Percentiles rank a stretch among this genome's conserved stretches.
Conservation (phyloP, 2,888 invertebrate species). For the Listrodromus nycthemerus region DNA sequence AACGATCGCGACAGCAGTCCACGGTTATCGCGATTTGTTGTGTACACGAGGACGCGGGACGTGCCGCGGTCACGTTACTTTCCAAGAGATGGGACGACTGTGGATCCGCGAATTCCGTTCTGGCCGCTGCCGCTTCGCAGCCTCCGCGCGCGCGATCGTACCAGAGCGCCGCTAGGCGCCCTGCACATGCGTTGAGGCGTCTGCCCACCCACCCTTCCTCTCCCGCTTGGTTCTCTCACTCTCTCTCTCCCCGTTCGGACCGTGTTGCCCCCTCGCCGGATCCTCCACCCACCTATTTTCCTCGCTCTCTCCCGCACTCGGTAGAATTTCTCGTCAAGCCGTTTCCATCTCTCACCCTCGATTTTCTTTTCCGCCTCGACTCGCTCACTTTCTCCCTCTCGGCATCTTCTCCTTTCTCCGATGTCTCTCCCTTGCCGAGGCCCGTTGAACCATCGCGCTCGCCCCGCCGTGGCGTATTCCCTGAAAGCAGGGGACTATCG, state of each 20-base stretch:
- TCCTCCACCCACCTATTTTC: conserved; percentile 65
- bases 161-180: conserved; percentile 82
- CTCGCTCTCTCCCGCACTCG: conserved; percentile 51
- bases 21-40: conserved; percentile 32
- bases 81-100: conserved; percentile 83
- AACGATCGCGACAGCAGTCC: conserved; percentile 9
- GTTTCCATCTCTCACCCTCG: conserved; percentile 53
- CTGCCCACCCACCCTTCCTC: conserved; percentile 69
- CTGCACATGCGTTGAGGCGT: conserved; percentile 84
- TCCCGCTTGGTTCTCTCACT: conserved; percentile 44
- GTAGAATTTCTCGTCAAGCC: conserved; percentile 59
- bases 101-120: conserved; percentile 83
- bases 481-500: conserved; percentile 75
- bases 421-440: conserved; percentile 61
- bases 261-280: conserved; percentile 52
- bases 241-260: conserved; percentile 47
- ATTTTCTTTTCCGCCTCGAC: conserved; percentile 54
- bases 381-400: conserved; percentile 53
- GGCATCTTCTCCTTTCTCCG: conserved; percentile 58
- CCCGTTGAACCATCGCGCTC: conserved; percentile 65
- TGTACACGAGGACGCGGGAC: conserved; percentile 56
- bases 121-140: conserved; percentile 82
- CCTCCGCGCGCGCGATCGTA: conserved; percentile 80
- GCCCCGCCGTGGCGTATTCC: conserved; percentile 48
- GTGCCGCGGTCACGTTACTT: conserved; percentile 75